phyloP scores from a whole-genome alignment of 2,888 invertebrate species.

The Schrankia costaestrigalis region DNA sequence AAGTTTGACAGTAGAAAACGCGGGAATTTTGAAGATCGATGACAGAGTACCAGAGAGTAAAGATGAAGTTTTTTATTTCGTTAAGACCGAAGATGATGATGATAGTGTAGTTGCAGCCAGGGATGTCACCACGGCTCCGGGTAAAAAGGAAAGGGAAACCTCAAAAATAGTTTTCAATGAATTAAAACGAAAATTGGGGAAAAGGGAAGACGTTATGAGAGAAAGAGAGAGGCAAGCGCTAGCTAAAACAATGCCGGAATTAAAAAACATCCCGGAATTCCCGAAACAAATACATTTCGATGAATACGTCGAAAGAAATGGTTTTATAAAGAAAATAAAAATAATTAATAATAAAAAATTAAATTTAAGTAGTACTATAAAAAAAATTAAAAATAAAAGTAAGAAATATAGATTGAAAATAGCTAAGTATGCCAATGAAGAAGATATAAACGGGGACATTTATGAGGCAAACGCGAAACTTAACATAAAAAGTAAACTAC shows the following conservation, averaged over 20 bases:
- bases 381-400: slow-evolving; percentile 18
- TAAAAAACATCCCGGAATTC: slow-evolving; percentile 65
- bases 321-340: slow-evolving; percentile 54
- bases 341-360: slow-evolving; percentile 26
- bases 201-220: slow-evolving; percentile 71
- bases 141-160: slow-evolving; percentile 59
- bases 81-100: slow-evolving; percentile 66
- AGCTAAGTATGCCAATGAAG: slow-evolving; percentile 40
- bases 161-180: slow-evolving; percentile 66
- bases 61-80: slow-evolving; percentile 74
- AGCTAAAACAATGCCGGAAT: slow-evolving; percentile 69
- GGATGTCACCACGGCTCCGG: slow-evolving; percentile 62
- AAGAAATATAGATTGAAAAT: slow-evolving; percentile 39
- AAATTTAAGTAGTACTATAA: slow-evolving; percentile 31
- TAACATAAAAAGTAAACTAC: slow-evolving; percentile 42
- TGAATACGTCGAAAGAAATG: slow-evolving; percentile 49
- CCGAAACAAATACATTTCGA: slow-evolving; percentile 65
- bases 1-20: slow-evolving; percentile 38
- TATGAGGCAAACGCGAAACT: slow-evolving; percentile 48
- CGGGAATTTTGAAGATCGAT: slow-evolving; percentile 53
- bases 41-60: slow-evolving; percentile 56
- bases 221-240: slow-evolving; percentile 72
- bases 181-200: slow-evolving; percentile 66
- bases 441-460: slow-evolving; percentile 37
- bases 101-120: slow-evolving; percentile 36